These are phyloP conservation scores for Calameuta idolon DNA, from an alignment of 2,888 invertebrate genomes.

Conservation along the genomic window DNA sequence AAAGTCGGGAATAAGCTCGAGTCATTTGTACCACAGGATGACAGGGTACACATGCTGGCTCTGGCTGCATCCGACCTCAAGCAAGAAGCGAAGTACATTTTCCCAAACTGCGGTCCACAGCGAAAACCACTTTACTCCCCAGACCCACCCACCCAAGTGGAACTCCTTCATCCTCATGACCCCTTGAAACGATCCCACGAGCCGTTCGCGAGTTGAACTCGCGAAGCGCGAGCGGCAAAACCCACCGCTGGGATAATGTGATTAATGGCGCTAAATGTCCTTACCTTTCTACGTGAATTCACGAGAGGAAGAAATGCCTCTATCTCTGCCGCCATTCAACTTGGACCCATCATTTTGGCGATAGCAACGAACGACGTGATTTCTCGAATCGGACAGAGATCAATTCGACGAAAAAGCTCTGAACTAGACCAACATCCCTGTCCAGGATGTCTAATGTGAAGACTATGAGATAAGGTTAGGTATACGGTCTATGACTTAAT, in stretches of 20 bases:
- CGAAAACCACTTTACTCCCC: conserved; percentile 35
- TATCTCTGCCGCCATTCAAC: conserved; percentile 36
- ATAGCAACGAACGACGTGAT: conserved; percentile 22
- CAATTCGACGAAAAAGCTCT: background rate
- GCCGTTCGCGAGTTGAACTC: conserved; percentile 15
- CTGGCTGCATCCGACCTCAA: conserved; percentile 16
- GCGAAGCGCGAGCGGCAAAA: conserved; percentile 41
- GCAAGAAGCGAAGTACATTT: conserved; percentile 37
- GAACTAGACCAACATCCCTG: background rate
- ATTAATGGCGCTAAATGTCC: conserved; percentile 54
- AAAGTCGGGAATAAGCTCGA: conserved; percentile 1
- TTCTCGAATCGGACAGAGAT: conserved; percentile 9
- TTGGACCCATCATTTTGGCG: conserved; percentile 32
- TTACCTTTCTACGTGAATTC: conserved; percentile 22
- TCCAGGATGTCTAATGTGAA: background rate
- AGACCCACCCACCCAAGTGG: conserved; percentile 1
- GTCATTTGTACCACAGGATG: conserved; percentile 17
- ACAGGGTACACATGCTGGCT: conserved; percentile 15
- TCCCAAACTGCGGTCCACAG: conserved; percentile 29
- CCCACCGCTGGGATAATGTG: conserved; percentile 52
- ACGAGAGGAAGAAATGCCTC: conserved; percentile 33
- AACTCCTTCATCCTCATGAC: conserved; percentile 19
- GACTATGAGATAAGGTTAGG: background rate
- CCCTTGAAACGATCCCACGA: conserved; percentile 25
- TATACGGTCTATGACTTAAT: background rate